Base-by-base conservation (phyloP, 1,140 invertebrate species). In the Phenacoccus solenopsis region DNA sequence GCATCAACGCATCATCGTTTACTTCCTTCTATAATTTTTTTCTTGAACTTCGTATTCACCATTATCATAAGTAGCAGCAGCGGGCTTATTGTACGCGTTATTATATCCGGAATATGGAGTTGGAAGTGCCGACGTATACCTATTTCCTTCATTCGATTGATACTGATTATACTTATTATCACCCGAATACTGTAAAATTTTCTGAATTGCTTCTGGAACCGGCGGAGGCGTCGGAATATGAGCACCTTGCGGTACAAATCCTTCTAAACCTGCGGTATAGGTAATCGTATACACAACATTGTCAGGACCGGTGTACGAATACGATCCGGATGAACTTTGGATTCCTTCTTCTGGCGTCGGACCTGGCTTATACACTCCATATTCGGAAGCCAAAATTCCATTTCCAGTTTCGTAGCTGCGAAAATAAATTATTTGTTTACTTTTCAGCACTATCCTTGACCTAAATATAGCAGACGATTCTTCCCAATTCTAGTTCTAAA, bases 241-340 rank as follows among this genome's bases (percentile, higher is more conserved):
- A 70, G 81, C 82, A 28, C 85, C 85, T 74, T 84, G 79, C 67
- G 84, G 80, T 64, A 81, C 72, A 70, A 76, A 76, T 57, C 87
- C 87, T 74, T 88, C 88, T 74, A 90, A 87, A 75, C 90, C 90
- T 35, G 90, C 89, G 28, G 86, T 83, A 76, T 91, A 92, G 1
- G 83, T 82, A 12, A 92, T 78, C 16, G 81, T 78, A 70, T 90
- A 87, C 7, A 84, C 82, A 35, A 85, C 81, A 25, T 89, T 89
- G 71, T 91, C 88, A 10, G 88, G 87, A 22, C 87, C 84, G 1
- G 86, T 87, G 77, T 91, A 92, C 3, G 85, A 84, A 77, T 73
- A 76, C 13, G 74, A 75, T 69, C 86, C 20, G 20, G 84, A 81
- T 0, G 82, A 87, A 56, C 82, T 83, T 69, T 86, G 85, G 9